Evolutionary conservation across 2,113 vertebrate genomes (phyloP).

Genomic region (Puntigrus tetrazona): DNA sequence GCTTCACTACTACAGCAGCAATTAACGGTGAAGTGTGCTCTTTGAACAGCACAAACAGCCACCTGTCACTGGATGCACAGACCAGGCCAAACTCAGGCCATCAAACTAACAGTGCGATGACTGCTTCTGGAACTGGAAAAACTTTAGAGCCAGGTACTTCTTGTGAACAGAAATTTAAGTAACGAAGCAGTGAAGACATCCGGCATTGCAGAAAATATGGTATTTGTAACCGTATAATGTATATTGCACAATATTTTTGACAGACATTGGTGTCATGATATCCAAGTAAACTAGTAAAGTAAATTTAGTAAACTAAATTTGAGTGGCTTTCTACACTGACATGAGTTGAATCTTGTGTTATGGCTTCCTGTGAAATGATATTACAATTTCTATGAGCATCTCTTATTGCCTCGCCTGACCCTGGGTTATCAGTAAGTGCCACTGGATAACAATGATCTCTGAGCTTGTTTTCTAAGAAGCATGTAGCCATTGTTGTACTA

Average conservation of each 20-base stretch:
- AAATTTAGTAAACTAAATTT: too few species aligned
- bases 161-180: neutral
- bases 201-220: neutral
- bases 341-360: neutral
- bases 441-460: neutral
- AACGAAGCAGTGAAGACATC: neutral
- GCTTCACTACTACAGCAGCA: neutral
- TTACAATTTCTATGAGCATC: neutral
- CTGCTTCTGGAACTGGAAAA: neutral
- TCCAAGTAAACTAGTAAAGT: too few species aligned
- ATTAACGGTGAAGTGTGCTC: neutral
- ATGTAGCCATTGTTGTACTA: neutral
- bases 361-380: neutral
- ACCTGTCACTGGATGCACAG: neutral
- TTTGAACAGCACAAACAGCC: neutral
- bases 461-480: conserved; percentile 18
- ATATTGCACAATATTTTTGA: neutral
- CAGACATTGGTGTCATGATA: too few species aligned
- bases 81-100: neutral
- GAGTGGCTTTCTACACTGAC: neutral
- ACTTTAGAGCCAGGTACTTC: neutral
- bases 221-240: neutral
- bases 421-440: conserved; percentile 3
- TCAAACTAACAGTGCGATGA: neutral
- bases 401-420: neutral